Percentiles rank a stretch among this genome's conserved stretches.
phyloP scores from a whole-genome alignment of 2,113 vertebrate genomes.

The Eudorcas thomsonii region DNA sequence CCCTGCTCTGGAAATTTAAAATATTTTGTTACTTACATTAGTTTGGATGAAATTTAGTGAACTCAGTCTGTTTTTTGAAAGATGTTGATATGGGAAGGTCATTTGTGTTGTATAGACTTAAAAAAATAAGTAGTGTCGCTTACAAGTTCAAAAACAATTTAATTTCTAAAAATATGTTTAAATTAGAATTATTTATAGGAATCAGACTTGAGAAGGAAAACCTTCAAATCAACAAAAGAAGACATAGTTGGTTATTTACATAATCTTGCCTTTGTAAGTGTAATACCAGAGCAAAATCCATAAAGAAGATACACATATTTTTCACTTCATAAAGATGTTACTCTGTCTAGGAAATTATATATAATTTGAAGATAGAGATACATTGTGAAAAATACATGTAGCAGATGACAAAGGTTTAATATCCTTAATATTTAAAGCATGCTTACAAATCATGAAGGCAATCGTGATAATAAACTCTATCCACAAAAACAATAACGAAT shows the following conservation, averaged over 20 bases:
- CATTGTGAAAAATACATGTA: neutral
- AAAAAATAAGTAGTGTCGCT: neutral
- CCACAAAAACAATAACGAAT: neutral
- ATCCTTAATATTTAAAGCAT: slow-evolving; percentile 19
- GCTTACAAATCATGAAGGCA: neutral
- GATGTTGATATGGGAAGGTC: neutral
- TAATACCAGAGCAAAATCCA: neutral
- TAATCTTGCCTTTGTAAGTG: neutral
- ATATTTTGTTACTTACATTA: neutral
- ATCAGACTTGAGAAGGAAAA: neutral
- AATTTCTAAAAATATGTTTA: neutral
- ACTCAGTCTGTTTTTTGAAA: neutral
- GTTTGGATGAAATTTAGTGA: neutral
- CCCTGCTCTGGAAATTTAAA: neutral
- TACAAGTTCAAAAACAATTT: neutral
- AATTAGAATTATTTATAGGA: neutral
- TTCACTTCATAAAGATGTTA: neutral
- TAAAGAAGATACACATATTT: neutral
- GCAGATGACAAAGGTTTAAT: slow-evolving; percentile 10
- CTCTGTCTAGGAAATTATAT: neutral
- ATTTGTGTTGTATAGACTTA: neutral
- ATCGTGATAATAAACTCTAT: neutral
- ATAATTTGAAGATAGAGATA: neutral
- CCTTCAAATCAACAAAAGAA: neutral
- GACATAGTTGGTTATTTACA: neutral